A percentile compares a stretch with the other conserved stretches of the same genome.
phyloP scores from a whole-genome alignment of 2,113 vertebrate species.

The Protobothrops flavoviridis region DNA sequence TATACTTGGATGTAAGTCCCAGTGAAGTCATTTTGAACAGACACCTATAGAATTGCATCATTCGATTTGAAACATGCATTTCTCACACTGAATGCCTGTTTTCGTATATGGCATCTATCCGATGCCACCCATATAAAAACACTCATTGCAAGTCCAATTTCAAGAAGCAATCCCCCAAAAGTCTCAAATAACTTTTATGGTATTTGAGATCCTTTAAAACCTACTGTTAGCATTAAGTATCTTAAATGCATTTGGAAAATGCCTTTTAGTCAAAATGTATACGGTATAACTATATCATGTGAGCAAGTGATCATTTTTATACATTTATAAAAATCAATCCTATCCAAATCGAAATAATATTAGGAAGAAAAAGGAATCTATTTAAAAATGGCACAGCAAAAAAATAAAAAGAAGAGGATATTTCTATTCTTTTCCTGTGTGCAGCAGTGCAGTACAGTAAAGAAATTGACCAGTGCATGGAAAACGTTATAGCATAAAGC shows the following conservation, averaged over 20 bases:
- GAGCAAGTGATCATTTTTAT: neutral
- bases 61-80: neutral
- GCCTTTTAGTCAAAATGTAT: neutral
- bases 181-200: neutral
- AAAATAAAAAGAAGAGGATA: constrained; percentile 9
- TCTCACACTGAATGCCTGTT: neutral
- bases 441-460: neutral
- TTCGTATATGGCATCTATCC: neutral
- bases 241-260: neutral
- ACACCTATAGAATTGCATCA: neutral
- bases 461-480: constrained; percentile 20
- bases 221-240: neutral
- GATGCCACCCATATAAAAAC: neutral
- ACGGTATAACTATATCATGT: neutral
- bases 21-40: neutral
- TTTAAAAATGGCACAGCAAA: constrained; percentile 23
- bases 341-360: neutral
- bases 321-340: neutral
- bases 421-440: neutral
- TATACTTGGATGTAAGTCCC: neutral
- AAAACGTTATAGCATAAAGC: constrained; percentile 39
- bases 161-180: neutral
- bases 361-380: neutral
- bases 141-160: neutral
- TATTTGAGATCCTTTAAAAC: neutral